phyloP scores from a whole-genome alignment of 2,888 invertebrate species.

The Carabus problematicus region DNA sequence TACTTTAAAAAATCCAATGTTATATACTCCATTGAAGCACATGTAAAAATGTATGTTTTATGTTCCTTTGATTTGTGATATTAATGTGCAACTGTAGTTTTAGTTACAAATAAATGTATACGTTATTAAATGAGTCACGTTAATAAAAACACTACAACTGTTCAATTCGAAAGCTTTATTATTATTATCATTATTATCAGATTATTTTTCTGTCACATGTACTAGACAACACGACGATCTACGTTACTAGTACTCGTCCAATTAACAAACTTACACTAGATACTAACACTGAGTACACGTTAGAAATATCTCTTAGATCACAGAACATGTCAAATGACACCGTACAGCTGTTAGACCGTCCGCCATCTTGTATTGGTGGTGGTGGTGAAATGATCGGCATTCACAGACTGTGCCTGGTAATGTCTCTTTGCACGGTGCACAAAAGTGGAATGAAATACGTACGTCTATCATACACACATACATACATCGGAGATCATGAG shows the following conservation, averaged over 20 bases:
- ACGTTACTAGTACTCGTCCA: conserved; percentile 38
- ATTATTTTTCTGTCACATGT: conserved; percentile 38
- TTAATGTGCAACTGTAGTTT: not conserved
- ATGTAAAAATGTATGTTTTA: conserved; percentile 2
- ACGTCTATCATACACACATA: conserved; percentile 35
- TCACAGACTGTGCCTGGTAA: conserved; percentile 30
- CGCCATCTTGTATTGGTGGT: no score
- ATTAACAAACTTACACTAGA: conserved; percentile 36
- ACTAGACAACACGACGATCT: conserved; percentile 35
- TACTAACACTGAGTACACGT: conserved; percentile 42
- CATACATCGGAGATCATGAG: conserved; percentile 26
- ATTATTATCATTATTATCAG: conserved; percentile 30
- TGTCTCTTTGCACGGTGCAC: conserved; percentile 33
- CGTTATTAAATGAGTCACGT: not conserved
- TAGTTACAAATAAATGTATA: not conserved
- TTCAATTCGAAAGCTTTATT: conserved; percentile 43
- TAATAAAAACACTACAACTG: not conserved
- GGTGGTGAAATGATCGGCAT: no score
- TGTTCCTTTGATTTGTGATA: not conserved
- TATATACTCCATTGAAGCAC: not conserved
- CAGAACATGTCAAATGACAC: conserved; percentile 43
- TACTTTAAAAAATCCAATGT: no score
- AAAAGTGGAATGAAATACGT: conserved; percentile 40
- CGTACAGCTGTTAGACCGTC: conserved; percentile 30
- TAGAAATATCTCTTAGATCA: conserved; percentile 43